phyloP scores from a whole-genome alignment of 2,888 invertebrate genomes.

The Tineola bisselliella region DNA sequence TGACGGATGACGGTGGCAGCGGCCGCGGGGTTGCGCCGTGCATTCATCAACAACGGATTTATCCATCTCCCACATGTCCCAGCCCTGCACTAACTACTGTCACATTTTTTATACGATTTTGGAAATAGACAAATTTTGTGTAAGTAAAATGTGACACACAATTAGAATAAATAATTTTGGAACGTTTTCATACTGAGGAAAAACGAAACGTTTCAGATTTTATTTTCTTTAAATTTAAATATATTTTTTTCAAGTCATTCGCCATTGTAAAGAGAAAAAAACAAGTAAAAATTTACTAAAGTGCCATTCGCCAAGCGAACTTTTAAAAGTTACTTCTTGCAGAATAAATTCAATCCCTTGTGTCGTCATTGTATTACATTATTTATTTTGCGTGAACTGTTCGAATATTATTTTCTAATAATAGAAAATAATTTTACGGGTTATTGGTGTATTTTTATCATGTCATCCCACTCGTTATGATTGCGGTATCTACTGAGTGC shows the following conservation, averaged over 20 bases:
- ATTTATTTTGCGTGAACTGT: not conserved
- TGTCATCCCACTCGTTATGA: not conserved
- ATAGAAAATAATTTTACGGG: not conserved
- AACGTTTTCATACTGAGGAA: not conserved
- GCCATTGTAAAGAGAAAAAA: not conserved
- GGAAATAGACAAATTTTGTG: constrained; percentile 4
- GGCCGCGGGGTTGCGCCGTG: constrained; percentile 34
- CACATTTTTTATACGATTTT: constrained; percentile 9
- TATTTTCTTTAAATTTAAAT: not conserved
- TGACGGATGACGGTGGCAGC: constrained; percentile 41
- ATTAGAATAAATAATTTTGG: not conserved
- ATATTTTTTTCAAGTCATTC: not conserved
- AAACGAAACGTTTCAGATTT: not conserved
- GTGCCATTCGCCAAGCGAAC: not conserved
- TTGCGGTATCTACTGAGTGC: not conserved
- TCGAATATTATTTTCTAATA: not conserved
- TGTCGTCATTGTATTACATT: not conserved
- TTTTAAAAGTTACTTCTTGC: not conserved
- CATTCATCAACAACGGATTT: constrained; percentile 41
- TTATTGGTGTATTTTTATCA: not conserved
- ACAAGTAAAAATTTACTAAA: not conserved
- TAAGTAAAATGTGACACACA: not conserved
- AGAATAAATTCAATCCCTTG: not conserved
- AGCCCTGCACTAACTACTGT: not conserved
- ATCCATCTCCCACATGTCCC: constrained; percentile 3